Conservation (phyloP, 2,113 vertebrate species). For the Cricetomys ansorgei region DNA sequence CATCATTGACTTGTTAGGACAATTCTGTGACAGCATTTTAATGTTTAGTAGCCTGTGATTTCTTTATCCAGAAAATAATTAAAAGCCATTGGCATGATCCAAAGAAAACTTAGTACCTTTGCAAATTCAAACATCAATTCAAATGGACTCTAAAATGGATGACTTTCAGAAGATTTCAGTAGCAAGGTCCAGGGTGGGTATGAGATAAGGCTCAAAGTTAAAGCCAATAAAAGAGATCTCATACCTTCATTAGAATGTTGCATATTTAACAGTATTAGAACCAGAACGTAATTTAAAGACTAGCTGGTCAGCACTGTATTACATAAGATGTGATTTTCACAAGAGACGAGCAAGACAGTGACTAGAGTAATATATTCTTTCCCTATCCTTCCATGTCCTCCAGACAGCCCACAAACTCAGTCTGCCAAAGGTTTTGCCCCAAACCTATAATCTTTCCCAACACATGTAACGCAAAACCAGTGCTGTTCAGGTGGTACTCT, state of each 20-base stretch:
- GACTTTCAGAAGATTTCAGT: neutral
- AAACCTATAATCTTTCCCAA: neutral
- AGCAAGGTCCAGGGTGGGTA: neutral
- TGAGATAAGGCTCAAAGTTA: neutral
- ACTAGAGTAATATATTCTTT: neutral
- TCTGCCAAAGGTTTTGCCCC: neutral
- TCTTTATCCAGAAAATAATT: slow-evolving; percentile 20
- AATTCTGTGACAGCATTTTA: neutral
- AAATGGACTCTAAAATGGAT: neutral
- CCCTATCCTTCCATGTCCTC: neutral
- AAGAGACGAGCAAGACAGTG: neutral
- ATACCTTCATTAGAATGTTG: neutral
- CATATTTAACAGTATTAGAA: neutral
- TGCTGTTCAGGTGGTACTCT: neutral
- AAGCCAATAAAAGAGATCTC: neutral
- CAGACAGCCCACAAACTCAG: neutral
- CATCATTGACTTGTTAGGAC: neutral
- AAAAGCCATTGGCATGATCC: neutral
- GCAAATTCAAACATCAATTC: slow-evolving; percentile 37
- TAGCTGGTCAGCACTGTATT: neutral
- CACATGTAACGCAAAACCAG: neutral
- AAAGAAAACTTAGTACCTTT: neutral
- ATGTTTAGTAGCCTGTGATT: neutral
- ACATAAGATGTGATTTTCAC: neutral
- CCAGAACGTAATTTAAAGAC: neutral